Conservation (phyloP, 2,113 vertebrate genomes). For the Rhinopomastus cyanomelas region DNA sequence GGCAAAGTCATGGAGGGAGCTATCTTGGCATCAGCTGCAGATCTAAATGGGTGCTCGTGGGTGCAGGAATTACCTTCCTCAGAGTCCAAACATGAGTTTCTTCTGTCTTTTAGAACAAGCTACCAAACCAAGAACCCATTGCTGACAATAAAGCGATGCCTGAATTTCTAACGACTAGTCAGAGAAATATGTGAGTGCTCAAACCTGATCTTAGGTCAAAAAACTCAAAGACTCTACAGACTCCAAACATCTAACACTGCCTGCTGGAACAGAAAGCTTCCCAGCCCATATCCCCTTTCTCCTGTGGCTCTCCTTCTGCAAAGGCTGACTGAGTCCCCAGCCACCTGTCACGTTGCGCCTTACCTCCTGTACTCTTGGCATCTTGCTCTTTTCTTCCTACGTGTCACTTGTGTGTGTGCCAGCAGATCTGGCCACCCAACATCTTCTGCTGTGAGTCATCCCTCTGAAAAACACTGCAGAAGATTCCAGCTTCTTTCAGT, state of each 20-base stretch:
- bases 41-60: not conserved
- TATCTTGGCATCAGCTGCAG: not conserved
- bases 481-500: not conserved
- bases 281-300: not conserved
- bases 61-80: not conserved
- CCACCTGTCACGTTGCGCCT: slow-evolving; percentile 2
- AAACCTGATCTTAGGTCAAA: not conserved
- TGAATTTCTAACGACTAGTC: not conserved
- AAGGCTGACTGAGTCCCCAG: not conserved
- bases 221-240: not conserved
- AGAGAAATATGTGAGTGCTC: not conserved
- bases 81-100: not conserved
- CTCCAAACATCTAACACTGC: too few species aligned
- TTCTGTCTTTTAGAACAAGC: not conserved
- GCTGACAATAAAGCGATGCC: not conserved
- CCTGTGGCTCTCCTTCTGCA: not conserved
- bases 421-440: not conserved
- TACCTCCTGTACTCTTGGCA: slow-evolving; percentile 20
- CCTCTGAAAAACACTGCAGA: not conserved
- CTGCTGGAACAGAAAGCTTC: too few species aligned
- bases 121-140: not conserved
- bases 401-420: not conserved
- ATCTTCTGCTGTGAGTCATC: slow-evolving; percentile 8
- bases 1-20: not conserved
- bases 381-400: not conserved